Conservation (phyloP, 2,113 vertebrate species). For the Oophaga pumilio region DNA sequence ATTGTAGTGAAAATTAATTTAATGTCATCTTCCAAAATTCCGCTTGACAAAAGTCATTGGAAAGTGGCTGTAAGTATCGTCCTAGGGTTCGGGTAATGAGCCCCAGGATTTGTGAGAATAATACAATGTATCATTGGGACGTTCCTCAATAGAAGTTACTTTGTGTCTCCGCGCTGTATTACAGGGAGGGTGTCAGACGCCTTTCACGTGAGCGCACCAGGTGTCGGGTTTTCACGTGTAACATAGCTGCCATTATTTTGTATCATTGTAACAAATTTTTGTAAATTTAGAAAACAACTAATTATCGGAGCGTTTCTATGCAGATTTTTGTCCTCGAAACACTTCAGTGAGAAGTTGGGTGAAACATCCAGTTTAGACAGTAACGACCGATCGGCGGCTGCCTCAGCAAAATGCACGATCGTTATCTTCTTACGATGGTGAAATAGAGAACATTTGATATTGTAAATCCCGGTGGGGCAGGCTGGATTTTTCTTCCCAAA, state of each 20-base stretch:
- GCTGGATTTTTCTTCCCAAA: no score
- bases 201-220: not conserved
- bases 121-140: not conserved
- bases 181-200: not conserved
- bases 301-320: no score
- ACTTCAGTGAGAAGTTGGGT: no score
- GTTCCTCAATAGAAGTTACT: not conserved
- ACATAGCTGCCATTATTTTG: not conserved
- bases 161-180: not conserved
- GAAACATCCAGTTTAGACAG: no score
- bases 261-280: not conserved
- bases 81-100: not conserved
- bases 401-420: no score
- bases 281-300: not conserved
- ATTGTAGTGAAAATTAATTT: conserved; percentile 76
- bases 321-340: no score
- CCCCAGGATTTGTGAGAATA: conserved; percentile 1
- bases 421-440: no score
- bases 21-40: conserved; percentile 82
- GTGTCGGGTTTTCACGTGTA: not conserved
- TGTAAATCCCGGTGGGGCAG: no score
- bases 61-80: conserved; percentile 65
- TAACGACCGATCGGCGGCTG: no score
- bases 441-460: no score
- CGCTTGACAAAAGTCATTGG: conserved; percentile 80